A percentile compares a stretch with the other conserved stretches of the same genome.
phyloP scores from a whole-genome alignment of 2,113 vertebrate genomes.

The Paralichthys olivaceus region DNA sequence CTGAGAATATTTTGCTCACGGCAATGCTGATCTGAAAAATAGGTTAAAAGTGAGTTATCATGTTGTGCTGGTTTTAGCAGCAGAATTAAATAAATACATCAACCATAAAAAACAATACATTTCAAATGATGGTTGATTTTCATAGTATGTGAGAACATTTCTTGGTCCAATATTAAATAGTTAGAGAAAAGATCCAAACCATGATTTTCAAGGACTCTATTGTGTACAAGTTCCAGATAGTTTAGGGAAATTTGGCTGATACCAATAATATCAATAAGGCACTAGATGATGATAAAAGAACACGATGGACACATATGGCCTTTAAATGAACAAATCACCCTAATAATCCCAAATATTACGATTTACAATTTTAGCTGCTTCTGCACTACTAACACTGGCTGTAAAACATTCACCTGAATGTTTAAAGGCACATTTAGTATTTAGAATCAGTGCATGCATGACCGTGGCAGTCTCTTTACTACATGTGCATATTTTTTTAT shows the following conservation, averaged over 20 bases:
- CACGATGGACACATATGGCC: neutral
- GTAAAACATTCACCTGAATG: neutral
- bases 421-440: neutral
- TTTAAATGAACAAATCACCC: neutral
- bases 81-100: constrained; percentile 21
- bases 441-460: constrained; percentile 17
- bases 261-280: too few relatives aligned
- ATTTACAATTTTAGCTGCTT: neutral
- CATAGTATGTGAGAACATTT: constrained; percentile 9
- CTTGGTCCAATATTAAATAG: constrained; percentile 9
- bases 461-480: neutral
- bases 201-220: neutral
- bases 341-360: constrained; percentile 12
- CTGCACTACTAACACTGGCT: neutral
- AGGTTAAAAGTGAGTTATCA: neutral
- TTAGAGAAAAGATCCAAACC: neutral
- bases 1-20: constrained; percentile 6
- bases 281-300: neutral
- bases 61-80: neutral
- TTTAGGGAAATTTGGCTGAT: neutral
- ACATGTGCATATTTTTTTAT: constrained; percentile 11
- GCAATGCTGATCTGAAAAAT: neutral
- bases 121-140: constrained; percentile 8
- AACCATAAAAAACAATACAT: constrained; percentile 14
- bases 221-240: neutral